Base-by-base conservation (phyloP, 2,113 vertebrate genomes). In the Gobius niger region DNA sequence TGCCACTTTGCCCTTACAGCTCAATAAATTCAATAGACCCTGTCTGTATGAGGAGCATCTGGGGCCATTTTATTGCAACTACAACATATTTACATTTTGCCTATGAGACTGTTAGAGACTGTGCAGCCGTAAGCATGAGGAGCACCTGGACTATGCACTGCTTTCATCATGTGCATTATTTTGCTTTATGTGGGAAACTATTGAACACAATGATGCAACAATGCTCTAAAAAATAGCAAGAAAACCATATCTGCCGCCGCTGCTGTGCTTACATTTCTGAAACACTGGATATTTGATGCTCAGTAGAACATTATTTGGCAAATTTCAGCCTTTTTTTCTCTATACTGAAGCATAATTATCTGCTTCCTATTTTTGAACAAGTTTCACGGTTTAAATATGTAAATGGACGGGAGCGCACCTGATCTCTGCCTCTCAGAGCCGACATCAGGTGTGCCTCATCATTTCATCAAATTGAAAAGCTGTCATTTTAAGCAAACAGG, bases 361-460 rank as follows among this genome's bases (percentile, higher is more conserved):
- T 72, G 47, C 57, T 60, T 75, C 67, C 66, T 80, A 49, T 65
- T 72, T 78, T 76, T 86, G 69, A 73, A 53, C 52, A 51, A 60
- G 69, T 77, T 68, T 84, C 76, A 67, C 72, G 61, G 71, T 46
- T 79, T 62, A 76, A 85, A 63, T 84, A 82, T 81, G 68, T 77
- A 85, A 85, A 86, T 70, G 64, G 53, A 47, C 81, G 59, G 15
- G 34, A 6, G 72, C 81, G 69, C 88, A 88, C 81, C 85, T 90
- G 87, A 90, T 82, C 69, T 82, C 82, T 71, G 65, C 70, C 73
- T 60, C 68, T 70, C 79, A 73, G 77, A 68, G 78, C 82, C 79
- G 80, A 85, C 72, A 85, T 88, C 87, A 90, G 87, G 82, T 89
- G 81, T 83, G 74, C 79, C 57, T 80, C 76, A 76, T 86, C 82